Conservation (phyloP, 2,797 vertebrate genomes). For the Periparus ater region DNA sequence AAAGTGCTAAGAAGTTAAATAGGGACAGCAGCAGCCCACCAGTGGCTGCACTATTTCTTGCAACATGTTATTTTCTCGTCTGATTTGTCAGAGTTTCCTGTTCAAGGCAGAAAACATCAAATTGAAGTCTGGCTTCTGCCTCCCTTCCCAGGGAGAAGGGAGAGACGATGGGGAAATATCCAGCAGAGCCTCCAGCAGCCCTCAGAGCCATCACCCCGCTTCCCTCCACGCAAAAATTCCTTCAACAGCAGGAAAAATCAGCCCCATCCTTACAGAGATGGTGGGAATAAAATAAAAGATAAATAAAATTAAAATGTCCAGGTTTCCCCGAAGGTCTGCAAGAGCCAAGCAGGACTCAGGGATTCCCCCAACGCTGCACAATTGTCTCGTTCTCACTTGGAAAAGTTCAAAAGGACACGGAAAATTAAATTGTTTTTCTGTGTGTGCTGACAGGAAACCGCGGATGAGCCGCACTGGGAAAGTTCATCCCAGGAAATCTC, state of each 20-base stretch:
- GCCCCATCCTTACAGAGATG: neutral
- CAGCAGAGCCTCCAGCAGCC: rapidly evolving
- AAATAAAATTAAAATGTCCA: neutral
- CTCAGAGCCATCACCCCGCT: rapidly evolving
- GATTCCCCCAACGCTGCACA: neutral
- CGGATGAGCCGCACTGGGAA: neutral
- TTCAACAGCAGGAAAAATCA: neutral
- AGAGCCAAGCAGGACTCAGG: neutral
- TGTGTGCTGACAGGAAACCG: neutral
- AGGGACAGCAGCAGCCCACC: slow-evolving; percentile 26
- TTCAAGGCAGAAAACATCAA: neutral
- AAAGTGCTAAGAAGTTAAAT: slow-evolving; percentile 7
- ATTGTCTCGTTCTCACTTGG: neutral
- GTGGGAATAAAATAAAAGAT: neutral
- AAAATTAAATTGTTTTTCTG: neutral
- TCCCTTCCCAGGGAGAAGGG: neutral
- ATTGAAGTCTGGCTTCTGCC: slow-evolving; percentile 23
- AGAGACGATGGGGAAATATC: neutral
- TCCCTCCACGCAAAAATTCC: neutral
- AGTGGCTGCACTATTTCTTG: slow-evolving; percentile 42
- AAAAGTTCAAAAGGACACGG: neutral
- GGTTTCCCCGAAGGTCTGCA: too few relatives aligned
- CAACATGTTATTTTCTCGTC: slow-evolving; percentile 62
- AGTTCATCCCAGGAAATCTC: neutral
- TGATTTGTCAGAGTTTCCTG: slow-evolving; percentile 52